These are phyloP conservation scores for Schizopygopsis pylzovi DNA, from an alignment of 2,797 vertebrate genomes.

Conservation along the genomic window DNA sequence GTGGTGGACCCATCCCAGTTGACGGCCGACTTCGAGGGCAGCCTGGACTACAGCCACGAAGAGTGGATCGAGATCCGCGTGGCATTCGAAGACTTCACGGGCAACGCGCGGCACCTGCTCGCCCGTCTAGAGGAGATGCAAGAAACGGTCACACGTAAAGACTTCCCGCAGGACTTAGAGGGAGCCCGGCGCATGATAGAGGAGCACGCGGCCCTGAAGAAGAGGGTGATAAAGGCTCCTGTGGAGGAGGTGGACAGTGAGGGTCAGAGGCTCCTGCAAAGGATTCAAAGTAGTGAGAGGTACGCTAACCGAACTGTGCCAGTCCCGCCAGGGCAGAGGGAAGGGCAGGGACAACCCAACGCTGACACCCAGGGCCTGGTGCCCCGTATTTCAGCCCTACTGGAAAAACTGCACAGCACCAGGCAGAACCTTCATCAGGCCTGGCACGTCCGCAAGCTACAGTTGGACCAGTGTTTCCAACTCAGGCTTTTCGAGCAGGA, in stretches of 20 bases:
- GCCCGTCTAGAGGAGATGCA: constrained; percentile 96
- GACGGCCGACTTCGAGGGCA: constrained; percentile 95
- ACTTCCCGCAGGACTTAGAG: constrained; percentile 95
- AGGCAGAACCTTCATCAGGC: constrained; percentile 95
- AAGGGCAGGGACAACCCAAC: constrained; percentile 76
- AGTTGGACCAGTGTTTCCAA: constrained; percentile 98
- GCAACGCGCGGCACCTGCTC: constrained; percentile 93
- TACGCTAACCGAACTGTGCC: constrained; percentile 91
- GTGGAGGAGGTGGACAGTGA: constrained; percentile 97
- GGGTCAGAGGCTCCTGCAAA: constrained; percentile 93
- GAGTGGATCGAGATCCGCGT: constrained; percentile 99
- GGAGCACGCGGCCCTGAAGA: constrained; percentile 93
- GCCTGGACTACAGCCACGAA: constrained; percentile 97
- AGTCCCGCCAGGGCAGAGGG: constrained; percentile 65
- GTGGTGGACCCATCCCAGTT: constrained; percentile 98
- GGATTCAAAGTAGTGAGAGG: constrained; percentile 95
- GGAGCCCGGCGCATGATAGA: constrained; percentile 96
- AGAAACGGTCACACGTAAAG: constrained; percentile 93
- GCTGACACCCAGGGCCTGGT: constrained; percentile 94
- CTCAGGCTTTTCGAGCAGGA: constrained; percentile 97
- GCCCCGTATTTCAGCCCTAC: constrained; percentile 90
- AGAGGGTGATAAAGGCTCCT: constrained; percentile 96
- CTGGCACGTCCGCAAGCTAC: constrained; percentile 95
- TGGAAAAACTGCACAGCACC: constrained; percentile 95
- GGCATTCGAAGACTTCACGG: constrained; percentile 97